Base-by-base conservation (phyloP, 1,140 invertebrate genomes). In the Cotesia vestalis region DNA sequence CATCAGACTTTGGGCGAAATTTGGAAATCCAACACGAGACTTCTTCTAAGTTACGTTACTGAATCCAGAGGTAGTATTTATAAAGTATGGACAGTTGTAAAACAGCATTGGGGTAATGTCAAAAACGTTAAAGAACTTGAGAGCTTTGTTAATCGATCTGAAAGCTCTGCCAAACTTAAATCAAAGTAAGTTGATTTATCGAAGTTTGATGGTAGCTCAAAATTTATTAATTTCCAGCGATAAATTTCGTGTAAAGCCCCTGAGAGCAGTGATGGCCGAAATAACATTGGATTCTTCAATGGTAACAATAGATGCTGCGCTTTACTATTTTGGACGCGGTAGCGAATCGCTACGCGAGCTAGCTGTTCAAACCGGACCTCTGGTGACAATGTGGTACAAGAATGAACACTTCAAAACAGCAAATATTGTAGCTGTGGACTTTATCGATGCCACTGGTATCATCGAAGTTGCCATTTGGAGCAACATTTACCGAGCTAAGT, bases 361-460 rank as follows among this genome's bases (percentile, higher is more conserved):
- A 4, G 57, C 35, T 14, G 67, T 46, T 38, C 27, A 69, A 61
- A 35, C 40, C 12, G 67, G 67, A 27, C 55, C 34, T 2, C 40
- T 46, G 11, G 20, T 69, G 3, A 57, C 67, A 2, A 9, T 4
- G 11, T 61, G 67, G 55, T 69, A 60, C 40, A 57, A 69, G 5
- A 36, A 69, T 17, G 14, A 9, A 12, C 60, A 34, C 14, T 60
- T 17, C 60, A 2, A 55, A 20, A 40, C n/a, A 0, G 67, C 57
- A 9, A 69, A 69, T 60, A 46, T 69, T 69, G 67, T 69, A 5
- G 67, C 67, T 12, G 67, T 69, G 2, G 67, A 69, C 60, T 69
- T 60, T 36, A 35, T 69, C 1, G 55, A 69, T 61, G 57, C 67
- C 3, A 69, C 55, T 38, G 67, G 67, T 3, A 69, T 69, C 8